Conservation (phyloP, 2,113 vertebrate species). For the Apistogramma diplotaenia region DNA sequence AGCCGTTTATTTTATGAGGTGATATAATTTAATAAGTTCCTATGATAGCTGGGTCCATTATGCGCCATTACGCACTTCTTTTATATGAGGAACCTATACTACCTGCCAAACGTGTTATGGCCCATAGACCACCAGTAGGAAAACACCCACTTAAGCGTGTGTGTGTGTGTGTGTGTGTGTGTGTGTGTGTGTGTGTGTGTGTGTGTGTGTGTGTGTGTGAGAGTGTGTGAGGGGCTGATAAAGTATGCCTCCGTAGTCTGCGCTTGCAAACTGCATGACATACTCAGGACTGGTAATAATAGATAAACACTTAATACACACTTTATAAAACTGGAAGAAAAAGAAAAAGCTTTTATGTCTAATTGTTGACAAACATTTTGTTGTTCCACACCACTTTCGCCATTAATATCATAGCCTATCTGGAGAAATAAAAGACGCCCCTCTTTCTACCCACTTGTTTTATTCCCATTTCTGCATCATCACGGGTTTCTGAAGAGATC, state of each 20-base stretch:
- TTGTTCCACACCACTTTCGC: neutral
- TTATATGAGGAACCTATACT: constrained; percentile 42
- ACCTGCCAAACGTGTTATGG: constrained; percentile 62
- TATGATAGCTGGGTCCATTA: constrained; percentile 42
- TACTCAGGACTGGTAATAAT: neutral
- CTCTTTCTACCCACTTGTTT: neutral
- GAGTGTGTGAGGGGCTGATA: neutral
- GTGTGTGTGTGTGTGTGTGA: neutral
- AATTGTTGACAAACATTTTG: neutral
- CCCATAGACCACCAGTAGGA: constrained; percentile 50
- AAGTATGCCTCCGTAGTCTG: constrained; percentile 12
- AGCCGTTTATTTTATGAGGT: constrained; percentile 72
- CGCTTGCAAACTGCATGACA: neutral
- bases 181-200: neutral
- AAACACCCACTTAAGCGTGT: constrained; percentile 23
- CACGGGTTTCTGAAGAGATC: constrained; percentile 3
- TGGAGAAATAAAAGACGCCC: neutral
- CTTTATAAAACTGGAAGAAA: neutral
- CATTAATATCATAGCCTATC: neutral
- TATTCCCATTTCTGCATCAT: neutral
- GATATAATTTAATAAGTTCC: constrained; percentile 68
- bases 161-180: neutral
- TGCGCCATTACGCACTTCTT: constrained; percentile 30
- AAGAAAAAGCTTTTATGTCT: no score
- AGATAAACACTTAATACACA: neutral